A percentile compares a stretch with the other conserved stretches of the same genome.
phyloP scores from a whole-genome alignment of 2,797 vertebrate species.

The Rhadinocentrus ornatus region DNA sequence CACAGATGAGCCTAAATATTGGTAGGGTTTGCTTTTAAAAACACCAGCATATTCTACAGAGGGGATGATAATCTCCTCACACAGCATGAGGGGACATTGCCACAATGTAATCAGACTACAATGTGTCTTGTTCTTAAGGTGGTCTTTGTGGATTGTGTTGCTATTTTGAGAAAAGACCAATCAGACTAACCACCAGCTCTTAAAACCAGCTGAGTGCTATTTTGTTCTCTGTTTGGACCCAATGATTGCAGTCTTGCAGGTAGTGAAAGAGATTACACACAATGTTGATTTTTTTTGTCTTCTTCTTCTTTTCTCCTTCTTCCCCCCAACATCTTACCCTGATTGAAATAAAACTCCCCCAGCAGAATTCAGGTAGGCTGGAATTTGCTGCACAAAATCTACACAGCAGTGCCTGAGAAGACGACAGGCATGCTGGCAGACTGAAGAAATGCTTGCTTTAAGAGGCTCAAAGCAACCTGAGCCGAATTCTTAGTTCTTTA shows the following conservation, averaged over 20 bases:
- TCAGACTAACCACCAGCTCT: constrained; percentile 27
- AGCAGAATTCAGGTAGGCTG: neutral
- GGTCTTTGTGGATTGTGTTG: constrained; percentile 34
- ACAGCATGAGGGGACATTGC: constrained; percentile 11
- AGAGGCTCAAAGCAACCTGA: neutral
- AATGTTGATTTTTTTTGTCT: constrained; percentile 23
- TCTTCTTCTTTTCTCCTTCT: neutral
- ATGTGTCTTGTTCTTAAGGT: constrained; percentile 23
- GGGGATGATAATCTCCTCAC: constrained; percentile 25
- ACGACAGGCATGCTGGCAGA: neutral
- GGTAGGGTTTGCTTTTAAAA: constrained; percentile 17
- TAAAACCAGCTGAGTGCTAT: constrained; percentile 36
- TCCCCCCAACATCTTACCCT: constrained; percentile 2
- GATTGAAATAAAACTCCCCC: constrained; percentile 9
- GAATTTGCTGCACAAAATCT: neutral
- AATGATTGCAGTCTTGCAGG: constrained; percentile 49
- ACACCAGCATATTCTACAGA: constrained; percentile 15
- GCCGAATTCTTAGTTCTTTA: neutral
- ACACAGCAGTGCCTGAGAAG: neutral
- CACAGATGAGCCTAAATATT: constrained; percentile 22
- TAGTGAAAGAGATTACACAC: constrained; percentile 41
- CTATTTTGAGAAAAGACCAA: constrained; percentile 58
- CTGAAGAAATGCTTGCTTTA: neutral
- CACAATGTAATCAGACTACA: constrained; percentile 39
- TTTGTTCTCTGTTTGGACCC: constrained; percentile 37